Evolutionary conservation across 1,140 invertebrate species (phyloP).

Genomic region (Nymphalis io): DNA sequence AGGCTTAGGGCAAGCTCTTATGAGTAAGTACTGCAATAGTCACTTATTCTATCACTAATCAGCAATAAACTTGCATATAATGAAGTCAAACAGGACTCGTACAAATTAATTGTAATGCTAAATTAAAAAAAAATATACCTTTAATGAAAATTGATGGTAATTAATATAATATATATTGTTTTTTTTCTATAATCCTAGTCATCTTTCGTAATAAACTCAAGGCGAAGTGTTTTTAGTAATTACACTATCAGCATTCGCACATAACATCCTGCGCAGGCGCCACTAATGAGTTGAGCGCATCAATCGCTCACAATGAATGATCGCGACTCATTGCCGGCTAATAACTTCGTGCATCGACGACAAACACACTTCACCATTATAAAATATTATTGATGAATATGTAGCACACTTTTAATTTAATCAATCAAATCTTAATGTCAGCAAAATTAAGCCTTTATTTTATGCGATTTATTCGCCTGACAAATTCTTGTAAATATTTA

Average conservation of each 20-base stretch:
- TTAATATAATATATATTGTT: neutral
- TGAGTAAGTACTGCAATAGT: no score
- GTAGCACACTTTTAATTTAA: neutral
- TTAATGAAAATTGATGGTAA: no score
- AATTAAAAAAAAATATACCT: no score
- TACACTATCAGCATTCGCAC: slow-evolving; percentile 4
- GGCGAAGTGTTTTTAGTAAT: slow-evolving; percentile 1
- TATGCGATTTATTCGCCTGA: neutral
- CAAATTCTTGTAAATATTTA: neutral
- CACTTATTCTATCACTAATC: no score
- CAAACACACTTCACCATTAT: neutral
- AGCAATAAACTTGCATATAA: no score
- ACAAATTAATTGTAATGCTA: no score
- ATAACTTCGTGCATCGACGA: slow-evolving; percentile 3
- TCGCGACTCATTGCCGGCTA: slow-evolving; percentile 4
- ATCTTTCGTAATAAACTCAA: neutral
- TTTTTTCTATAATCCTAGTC: neutral
- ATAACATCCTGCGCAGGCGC: neutral
- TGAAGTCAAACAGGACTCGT: no score
- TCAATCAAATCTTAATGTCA: neutral
- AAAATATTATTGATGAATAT: slow-evolving; percentile 8
- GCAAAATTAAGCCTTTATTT: neutral
- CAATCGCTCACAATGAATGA: slow-evolving; percentile 12
- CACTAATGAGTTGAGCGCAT: slow-evolving; percentile 1
- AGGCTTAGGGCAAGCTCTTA: no score